Percentiles rank a stretch among this genome's conserved stretches.
Conservation (phyloP, 2,888 invertebrate species). For the Galerucella nymphaeae region DNA sequence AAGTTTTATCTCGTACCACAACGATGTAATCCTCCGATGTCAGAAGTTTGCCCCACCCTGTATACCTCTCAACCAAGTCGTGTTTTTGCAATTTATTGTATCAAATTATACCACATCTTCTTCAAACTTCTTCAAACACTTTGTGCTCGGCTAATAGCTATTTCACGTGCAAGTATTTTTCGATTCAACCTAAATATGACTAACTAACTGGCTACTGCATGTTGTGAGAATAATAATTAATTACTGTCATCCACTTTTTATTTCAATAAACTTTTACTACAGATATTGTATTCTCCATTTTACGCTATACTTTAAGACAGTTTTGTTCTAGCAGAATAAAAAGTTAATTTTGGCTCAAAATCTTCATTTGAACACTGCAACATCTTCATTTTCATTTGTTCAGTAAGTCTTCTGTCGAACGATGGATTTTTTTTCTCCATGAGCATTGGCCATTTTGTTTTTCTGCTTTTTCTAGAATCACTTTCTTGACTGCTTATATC, state of each 20-base stretch:
- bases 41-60: too few relatives aligned
- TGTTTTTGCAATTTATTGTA: too few relatives aligned
- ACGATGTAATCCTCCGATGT: too few relatives aligned
- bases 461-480: background rate
- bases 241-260: background rate
- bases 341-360: conserved; percentile 1
- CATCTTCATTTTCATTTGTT: conserved; percentile 1
- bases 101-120: too few relatives aligned
- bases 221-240: too few relatives aligned
- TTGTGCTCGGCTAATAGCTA: too few relatives aligned
- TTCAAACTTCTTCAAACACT: too few relatives aligned
- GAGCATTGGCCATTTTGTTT: background rate
- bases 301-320: background rate
- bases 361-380: conserved; percentile 1
- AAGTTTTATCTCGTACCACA: too few relatives aligned
- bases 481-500: background rate
- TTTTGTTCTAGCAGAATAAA: conserved; percentile 2
- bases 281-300: background rate
- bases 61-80: too few relatives aligned
- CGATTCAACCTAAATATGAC: too few relatives aligned
- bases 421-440: background rate
- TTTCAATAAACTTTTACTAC: conserved; percentile 4
- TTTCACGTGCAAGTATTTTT: too few relatives aligned
- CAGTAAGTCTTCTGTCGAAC: background rate
- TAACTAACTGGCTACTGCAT: too few relatives aligned